phyloP scores from a whole-genome alignment of 2,888 invertebrate genomes.

The Watsonalla cultraria region DNA sequence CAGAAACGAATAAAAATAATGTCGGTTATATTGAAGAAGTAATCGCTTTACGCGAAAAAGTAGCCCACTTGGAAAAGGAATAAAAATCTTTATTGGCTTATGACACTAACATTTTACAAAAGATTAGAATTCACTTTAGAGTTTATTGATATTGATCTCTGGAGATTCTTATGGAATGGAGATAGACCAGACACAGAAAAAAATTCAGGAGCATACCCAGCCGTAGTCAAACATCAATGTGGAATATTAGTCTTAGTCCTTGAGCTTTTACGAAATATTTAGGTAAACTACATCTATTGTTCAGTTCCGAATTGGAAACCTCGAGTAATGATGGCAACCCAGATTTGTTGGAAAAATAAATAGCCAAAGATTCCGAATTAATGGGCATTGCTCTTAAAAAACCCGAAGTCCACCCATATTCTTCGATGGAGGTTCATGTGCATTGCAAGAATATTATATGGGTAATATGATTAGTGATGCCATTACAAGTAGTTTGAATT shows the following conservation, averaged over 20 bases:
- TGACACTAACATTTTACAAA: conserved; percentile 91
- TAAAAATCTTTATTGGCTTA: conserved; percentile 90
- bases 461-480: conserved; percentile 91
- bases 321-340: conserved; percentile 84
- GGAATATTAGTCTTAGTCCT: conserved; percentile 87
- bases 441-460: conserved; percentile 88
- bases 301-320: conserved; percentile 86
- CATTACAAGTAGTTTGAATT: conserved; percentile 82
- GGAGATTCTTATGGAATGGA: conserved; percentile 91
- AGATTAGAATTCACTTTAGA: conserved; percentile 87
- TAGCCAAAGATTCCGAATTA: conserved; percentile 83
- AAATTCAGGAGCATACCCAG: conserved; percentile 88
- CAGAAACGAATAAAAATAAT: conserved; percentile 83
- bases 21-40: conserved; percentile 85
- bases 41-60: conserved; percentile 81
- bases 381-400: conserved; percentile 80
- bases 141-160: conserved; percentile 89
- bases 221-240: conserved; percentile 81
- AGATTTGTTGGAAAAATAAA: conserved; percentile 81
- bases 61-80: conserved; percentile 81
- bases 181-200: conserved; percentile 82
- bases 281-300: conserved; percentile 85
- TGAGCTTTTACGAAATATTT: conserved; percentile 95
- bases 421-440: conserved; percentile 84
- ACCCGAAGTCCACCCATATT: conserved; percentile 81